Conservation (phyloP, 2,797 vertebrate genomes). For the Nannoperca australis region DNA sequence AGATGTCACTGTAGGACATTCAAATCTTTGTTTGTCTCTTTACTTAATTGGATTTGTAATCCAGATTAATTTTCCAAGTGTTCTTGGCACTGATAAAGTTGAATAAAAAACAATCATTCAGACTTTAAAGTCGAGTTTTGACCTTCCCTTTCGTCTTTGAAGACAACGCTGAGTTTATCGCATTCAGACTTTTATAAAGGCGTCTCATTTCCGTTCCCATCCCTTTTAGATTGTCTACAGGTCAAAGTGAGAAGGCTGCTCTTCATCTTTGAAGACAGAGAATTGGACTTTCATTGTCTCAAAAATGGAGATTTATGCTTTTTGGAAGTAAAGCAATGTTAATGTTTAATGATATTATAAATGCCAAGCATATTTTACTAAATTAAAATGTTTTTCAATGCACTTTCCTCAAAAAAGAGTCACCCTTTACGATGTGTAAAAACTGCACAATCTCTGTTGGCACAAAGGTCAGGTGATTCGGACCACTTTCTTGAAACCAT, state of each 20-base stretch:
- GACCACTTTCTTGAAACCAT: constrained; percentile 16
- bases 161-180: constrained; percentile 52
- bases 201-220: constrained; percentile 54
- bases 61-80: constrained; percentile 24
- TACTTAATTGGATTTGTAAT: constrained; percentile 28
- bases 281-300: constrained; percentile 25
- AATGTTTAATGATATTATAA: constrained; percentile 42
- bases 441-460: constrained; percentile 18
- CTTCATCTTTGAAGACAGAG: constrained; percentile 34
- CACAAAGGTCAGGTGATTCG: constrained; percentile 35
- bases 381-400: constrained; percentile 44
- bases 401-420: constrained; percentile 19
- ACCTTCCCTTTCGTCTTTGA: constrained; percentile 51
- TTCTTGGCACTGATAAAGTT: constrained; percentile 25
- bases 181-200: constrained; percentile 57
- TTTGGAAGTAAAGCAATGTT: constrained; percentile 43
- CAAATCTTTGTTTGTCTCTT: constrained; percentile 35
- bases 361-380: constrained; percentile 32
- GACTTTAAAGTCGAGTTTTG: constrained; percentile 28
- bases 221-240: constrained; percentile 43
- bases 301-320: constrained; percentile 40
- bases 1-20: constrained; percentile 38
- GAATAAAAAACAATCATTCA: too few species aligned
- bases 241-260: constrained; percentile 41
- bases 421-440: constrained; percentile 16